A percentile compares a stretch with the other conserved stretches of the same genome.
These are phyloP conservation scores for Pollenia angustigena DNA, from an alignment of 2,888 invertebrate genomes.

Conservation along the genomic window DNA sequence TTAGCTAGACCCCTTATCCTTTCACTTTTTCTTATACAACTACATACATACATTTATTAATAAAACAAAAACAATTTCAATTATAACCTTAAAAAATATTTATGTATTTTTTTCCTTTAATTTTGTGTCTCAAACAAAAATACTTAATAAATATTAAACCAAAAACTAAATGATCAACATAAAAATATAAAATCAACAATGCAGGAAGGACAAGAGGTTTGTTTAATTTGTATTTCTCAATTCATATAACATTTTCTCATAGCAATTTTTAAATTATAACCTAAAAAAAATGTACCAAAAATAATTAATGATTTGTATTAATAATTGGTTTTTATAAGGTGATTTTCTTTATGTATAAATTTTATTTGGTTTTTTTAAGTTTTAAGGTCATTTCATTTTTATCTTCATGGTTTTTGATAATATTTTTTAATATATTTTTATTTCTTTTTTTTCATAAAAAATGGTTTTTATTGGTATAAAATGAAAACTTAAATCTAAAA, in stretches of 20 bases:
- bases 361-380: conserved; percentile 27
- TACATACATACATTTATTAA: neutral
- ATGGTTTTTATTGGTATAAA: conserved; percentile 53
- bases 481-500: conserved; percentile 59
- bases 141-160: conserved; percentile 28
- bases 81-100: conserved; percentile 62
- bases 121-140: conserved; percentile 77
- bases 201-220: conserved; percentile 88
- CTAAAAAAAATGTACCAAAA: neutral
- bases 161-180: conserved; percentile 52
- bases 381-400: conserved; percentile 49
- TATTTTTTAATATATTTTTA: conserved; percentile 68
- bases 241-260: conserved; percentile 59
- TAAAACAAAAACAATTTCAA: conserved; percentile 34
- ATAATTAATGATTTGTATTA: conserved; percentile 27
- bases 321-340: conserved; percentile 61
- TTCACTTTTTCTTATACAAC: conserved; percentile 41
- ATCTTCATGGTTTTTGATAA: conserved; percentile 27
- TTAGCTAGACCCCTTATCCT: conserved; percentile 12
- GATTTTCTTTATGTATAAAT: conserved; percentile 2
- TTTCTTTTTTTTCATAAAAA: conserved; percentile 71
- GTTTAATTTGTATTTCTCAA: conserved; percentile 82
- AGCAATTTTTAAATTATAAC: conserved; percentile 12
- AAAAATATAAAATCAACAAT: conserved; percentile 71
- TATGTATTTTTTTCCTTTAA: conserved; percentile 77